A percentile compares a stretch with the other conserved stretches of the same genome.
These are phyloP conservation scores for Brachynemurus nebulosus DNA, from an alignment of 2,888 invertebrate species.

Conservation along the genomic window DNA sequence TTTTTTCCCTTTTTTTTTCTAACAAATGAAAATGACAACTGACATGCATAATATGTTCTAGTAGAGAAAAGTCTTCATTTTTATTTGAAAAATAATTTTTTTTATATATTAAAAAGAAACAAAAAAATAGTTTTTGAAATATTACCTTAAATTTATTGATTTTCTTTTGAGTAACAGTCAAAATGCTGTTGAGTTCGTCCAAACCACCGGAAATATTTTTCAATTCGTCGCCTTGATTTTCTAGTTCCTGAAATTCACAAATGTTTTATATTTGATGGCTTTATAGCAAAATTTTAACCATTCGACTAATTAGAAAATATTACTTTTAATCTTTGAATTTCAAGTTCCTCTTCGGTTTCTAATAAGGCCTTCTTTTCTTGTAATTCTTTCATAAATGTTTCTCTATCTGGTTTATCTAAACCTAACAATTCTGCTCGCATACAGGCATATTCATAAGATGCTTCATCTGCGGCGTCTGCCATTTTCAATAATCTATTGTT, in stretches of 20 bases:
- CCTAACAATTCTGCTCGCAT: conserved; percentile 67
- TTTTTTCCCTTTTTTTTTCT: no score
- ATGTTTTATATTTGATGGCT: background rate
- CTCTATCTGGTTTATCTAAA: conserved; percentile 49
- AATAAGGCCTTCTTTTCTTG: conserved; percentile 29
- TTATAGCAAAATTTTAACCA: conserved; percentile 1
- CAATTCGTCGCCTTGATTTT: conserved; percentile 46
- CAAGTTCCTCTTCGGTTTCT: conserved; percentile 37
- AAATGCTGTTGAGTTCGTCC: conserved; percentile 64
- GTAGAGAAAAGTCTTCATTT: no score
- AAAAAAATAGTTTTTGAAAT: conserved; percentile 14
- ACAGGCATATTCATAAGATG: conserved; percentile 62
- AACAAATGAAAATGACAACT: no score
- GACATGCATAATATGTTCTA: no score
- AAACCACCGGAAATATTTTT: conserved; percentile 55
- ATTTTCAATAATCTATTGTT: conserved; percentile 30
- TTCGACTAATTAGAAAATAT: conserved; percentile 10
- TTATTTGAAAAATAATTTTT: no score
- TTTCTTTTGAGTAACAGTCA: conserved; percentile 72
- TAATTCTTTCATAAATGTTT: conserved; percentile 46
- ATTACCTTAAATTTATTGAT: conserved; percentile 69
- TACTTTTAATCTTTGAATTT: conserved; percentile 36
- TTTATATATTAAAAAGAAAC: no score
- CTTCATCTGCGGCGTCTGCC: conserved; percentile 38
- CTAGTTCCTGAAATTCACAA: conserved; percentile 50